Evolutionary conservation across 2,113 vertebrate genomes (phyloP).

Genomic region (Pao palembangensis): DNA sequence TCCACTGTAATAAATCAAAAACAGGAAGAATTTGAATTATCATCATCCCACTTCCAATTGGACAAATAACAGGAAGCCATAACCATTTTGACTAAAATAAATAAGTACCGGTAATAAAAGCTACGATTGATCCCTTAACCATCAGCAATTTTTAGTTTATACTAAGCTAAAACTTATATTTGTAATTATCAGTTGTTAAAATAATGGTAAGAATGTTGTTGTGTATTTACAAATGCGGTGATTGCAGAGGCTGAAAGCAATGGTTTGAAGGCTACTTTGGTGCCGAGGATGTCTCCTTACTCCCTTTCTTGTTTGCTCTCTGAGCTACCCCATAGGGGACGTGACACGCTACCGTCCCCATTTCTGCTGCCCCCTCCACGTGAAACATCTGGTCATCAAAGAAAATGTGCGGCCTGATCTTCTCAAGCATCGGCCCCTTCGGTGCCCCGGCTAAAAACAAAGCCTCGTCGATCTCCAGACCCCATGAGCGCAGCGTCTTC

Average conservation of each 20-base stretch:
- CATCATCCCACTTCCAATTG: too few relatives aligned
- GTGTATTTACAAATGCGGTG: not conserved
- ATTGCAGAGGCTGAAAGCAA: not conserved
- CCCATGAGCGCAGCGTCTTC: conserved; percentile 92
- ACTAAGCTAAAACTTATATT: too few relatives aligned
- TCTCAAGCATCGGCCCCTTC: conserved; percentile 90
- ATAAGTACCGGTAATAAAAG: too few relatives aligned
- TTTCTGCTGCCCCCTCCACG: conserved; percentile 86
- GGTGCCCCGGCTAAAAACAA: conserved; percentile 90
- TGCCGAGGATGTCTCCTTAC: conserved; percentile 21
- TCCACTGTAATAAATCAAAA: too few relatives aligned
- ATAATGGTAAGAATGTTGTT: too few relatives aligned
- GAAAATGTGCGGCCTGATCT: conserved; percentile 93
- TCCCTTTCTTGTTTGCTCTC: conserved; percentile 53
- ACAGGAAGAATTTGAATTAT: too few relatives aligned
- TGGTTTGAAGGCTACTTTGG: conserved; percentile 24
- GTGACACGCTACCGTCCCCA: conserved; percentile 88
- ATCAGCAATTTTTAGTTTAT: too few relatives aligned
- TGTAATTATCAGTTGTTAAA: too few relatives aligned
- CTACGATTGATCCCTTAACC: too few relatives aligned
- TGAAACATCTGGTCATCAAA: conserved; percentile 98
- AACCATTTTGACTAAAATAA: too few relatives aligned
- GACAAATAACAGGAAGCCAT: too few relatives aligned
- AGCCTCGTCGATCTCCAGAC: conserved; percentile 91
- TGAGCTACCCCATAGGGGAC: conserved; percentile 89